Evolutionary conservation across 2,113 vertebrate species (phyloP), one percentile per base, ranked within the genome.

Genomic region (Anolis sagrei): DNA sequence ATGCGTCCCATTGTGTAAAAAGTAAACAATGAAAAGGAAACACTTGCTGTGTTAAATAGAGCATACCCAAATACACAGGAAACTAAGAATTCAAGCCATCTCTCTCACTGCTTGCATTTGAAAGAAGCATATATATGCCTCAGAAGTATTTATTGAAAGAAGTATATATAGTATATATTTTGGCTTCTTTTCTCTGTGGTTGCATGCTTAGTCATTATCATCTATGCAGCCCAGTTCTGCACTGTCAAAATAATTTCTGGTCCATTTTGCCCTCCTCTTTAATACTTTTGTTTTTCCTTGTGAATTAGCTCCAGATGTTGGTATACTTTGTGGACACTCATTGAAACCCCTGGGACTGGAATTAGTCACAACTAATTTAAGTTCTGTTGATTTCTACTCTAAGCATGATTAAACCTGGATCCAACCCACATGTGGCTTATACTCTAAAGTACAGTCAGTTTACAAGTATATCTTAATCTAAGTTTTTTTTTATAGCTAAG

Each of bases 21-120:
- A 1, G 73, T 73, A 73, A 13, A 19, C 44, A 70, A 39, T 0
- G 1, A 23, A 77, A 76, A 68, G 25, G 54, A 51, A 86, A 79
- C 19, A 16, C 11, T 78, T 58, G 16, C 54, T 79, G 23, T 69
- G 2, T 54, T 21, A 66, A 21, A 73, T 78, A 7, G 69, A 70
- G 77, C 49, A 77, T 84, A 61, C 7, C 69, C 54, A 29, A 91
- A 82, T 10, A 74, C 1, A 44, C 62, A 72, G 64, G 7, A 1
- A 75, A 1, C 74, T 58, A 29, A 68, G 32, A 81, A 70, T 81
- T 81, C 74, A 34, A 29, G 36, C 39, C 79, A 92, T 6, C 2
- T 32, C 1, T 11, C 1, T 79, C 73, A 5, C 39, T 84, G 73
- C 66, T 4, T 74, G 44, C 14, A 34, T 29, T 87, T 14, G 61